phyloP scores from a whole-genome alignment of 2,888 invertebrate species.

The Cephus pygmeus region DNA sequence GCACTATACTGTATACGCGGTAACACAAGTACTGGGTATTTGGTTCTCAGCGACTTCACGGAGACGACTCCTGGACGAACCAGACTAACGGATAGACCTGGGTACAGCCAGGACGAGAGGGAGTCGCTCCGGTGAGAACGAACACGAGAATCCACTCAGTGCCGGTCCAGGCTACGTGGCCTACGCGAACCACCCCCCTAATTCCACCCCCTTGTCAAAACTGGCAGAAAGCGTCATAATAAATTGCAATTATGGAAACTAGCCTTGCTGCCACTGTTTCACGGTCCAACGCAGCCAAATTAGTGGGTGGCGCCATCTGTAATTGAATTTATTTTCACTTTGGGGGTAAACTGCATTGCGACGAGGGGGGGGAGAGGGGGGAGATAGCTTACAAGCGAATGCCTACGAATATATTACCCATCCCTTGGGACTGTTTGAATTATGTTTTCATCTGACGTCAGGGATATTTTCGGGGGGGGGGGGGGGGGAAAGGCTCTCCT shows the following conservation, averaged over 20 bases:
- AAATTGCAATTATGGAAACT: not conserved
- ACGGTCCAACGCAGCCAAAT: not conserved
- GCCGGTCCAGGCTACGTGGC: not conserved
- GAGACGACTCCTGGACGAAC: not conserved
- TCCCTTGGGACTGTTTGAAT: not conserved
- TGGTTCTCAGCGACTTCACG: not conserved
- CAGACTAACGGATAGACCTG: not conserved
- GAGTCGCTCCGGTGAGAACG: not conserved
- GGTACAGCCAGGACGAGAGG: not conserved
- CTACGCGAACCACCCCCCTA: not conserved
- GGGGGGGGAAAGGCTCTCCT: not conserved
- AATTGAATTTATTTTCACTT: not conserved
- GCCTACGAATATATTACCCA: not conserved
- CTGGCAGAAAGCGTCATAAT: not conserved
- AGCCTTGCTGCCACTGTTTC: not conserved
- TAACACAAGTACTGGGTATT: not conserved
- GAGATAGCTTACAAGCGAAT: not conserved
- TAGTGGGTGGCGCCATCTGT: not conserved
- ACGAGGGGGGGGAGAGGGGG: no score
- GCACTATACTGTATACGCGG: not conserved
- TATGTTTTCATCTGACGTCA: not conserved
- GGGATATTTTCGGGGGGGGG: not conserved
- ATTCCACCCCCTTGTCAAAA: not conserved
- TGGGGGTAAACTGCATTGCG: not conserved
- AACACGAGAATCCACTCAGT: conserved; percentile 27